Evolutionary conservation across 2,888 invertebrate species (phyloP).

Genomic region (Tanytarsus gracilentus): DNA sequence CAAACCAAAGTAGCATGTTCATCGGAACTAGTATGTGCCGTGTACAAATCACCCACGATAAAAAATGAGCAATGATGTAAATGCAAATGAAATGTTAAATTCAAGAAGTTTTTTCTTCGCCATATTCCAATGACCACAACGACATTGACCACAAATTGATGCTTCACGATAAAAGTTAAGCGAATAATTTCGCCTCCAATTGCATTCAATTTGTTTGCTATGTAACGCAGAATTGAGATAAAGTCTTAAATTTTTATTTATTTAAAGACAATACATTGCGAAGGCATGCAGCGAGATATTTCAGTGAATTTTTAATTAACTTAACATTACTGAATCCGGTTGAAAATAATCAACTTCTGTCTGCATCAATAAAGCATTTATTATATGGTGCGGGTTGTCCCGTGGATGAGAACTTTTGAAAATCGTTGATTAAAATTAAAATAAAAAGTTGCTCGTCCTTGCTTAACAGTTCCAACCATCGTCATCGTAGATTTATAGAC

Average conservation of each 20-base stretch:
- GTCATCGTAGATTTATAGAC: no score
- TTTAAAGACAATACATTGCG: no score
- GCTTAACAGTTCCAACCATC: no score
- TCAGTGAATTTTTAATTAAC: neutral
- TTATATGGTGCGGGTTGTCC: no score
- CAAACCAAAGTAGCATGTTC: constrained; percentile 13
- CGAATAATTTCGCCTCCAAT: no score
- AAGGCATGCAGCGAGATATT: neutral
- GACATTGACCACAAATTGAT: neutral
- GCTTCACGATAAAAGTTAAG: no score
- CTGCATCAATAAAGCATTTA: neutral
- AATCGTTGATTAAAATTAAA: no score
- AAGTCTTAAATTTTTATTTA: no score
- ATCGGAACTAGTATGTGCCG: constrained; percentile 8
- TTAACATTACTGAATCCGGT: neutral
- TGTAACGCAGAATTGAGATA: no score
- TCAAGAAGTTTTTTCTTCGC: constrained; percentile 13
- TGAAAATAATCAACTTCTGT: neutral
- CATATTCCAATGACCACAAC: constrained; percentile 7
- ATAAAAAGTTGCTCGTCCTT: no score
- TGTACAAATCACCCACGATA: constrained; percentile 4
- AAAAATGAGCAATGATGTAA: neutral
- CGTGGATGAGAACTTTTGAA: no score
- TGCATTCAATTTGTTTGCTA: no score
- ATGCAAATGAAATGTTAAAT: constrained; percentile 17